These are phyloP conservation scores for Apomyelois bistriatella DNA, from an alignment of 2,888 invertebrate species.

Conservation along the genomic window DNA sequence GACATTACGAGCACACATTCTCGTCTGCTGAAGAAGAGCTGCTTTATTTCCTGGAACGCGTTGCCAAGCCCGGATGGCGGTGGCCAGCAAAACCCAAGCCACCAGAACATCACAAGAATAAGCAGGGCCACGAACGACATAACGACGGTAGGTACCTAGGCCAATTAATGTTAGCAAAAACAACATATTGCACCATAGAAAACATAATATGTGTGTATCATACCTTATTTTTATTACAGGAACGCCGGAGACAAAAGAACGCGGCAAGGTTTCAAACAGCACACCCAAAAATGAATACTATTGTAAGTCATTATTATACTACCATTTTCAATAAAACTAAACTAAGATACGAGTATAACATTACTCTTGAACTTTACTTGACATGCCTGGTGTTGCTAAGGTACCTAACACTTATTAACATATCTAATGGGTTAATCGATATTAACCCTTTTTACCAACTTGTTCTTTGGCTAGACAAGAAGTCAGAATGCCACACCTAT, in stretches of 20 bases:
- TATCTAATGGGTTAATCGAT: no score
- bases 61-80: constrained; percentile 90
- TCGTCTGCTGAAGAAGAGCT: constrained; percentile 87
- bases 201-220: no score
- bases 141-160: constrained; percentile 47
- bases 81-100: constrained; percentile 87
- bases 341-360: no score
- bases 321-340: no score
- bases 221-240: constrained; percentile 35
- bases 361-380: no score
- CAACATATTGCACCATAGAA: no score
- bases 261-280: constrained; percentile 59
- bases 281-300: constrained; percentile 72
- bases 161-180: not conserved
- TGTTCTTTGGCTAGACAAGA: no score
- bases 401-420: no score
- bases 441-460: no score
- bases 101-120: constrained; percentile 83
- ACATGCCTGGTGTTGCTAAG: no score
- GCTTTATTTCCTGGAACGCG: constrained; percentile 87
- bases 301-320: constrained; percentile 57
- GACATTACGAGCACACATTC: constrained; percentile 84
- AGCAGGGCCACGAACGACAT: constrained; percentile 62
- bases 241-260: constrained; percentile 57
- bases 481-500: no score